phyloP scores from a whole-genome alignment of 92 coral and sea anemone genomes.

The Porites evermanni region DNA sequence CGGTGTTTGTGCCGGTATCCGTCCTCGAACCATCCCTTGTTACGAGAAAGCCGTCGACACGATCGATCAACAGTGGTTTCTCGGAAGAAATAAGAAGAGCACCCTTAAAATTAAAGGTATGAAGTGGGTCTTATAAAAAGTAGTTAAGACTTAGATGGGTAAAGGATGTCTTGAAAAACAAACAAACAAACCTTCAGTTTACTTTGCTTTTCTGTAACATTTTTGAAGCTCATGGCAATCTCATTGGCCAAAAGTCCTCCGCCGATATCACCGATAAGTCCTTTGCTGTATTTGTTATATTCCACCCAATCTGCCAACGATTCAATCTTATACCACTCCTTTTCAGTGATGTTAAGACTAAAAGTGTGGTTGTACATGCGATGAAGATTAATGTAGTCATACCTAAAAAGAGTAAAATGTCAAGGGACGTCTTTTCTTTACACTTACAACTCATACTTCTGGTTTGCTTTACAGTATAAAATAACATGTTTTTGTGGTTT shows the following conservation, averaged over 20 bases:
- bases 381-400: constrained; percentile 82
- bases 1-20: no score
- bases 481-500: no score
- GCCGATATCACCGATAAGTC: constrained; percentile 67
- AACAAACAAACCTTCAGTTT: constrained; percentile 53
- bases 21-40: no score
- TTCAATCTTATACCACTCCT: constrained; percentile 62
- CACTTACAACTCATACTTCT: no score
- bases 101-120: no score
- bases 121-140: no score
- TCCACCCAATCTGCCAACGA: constrained; percentile 81
- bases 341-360: constrained; percentile 63
- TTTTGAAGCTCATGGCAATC: constrained; percentile 55
- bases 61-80: no score
- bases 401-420: constrained; percentile 35
- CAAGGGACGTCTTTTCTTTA: no score
- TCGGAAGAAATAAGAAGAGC: no score
- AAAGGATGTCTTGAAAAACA: no score
- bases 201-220: constrained; percentile 24
- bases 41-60: no score
- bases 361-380: constrained; percentile 64
- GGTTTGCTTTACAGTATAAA: background rate
- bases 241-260: constrained; percentile 78
- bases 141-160: no score
- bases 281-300: constrained; percentile 72